These are phyloP conservation scores for Labeo rohita DNA, from an alignment of 2,113 vertebrate genomes.

Conservation along the genomic window DNA sequence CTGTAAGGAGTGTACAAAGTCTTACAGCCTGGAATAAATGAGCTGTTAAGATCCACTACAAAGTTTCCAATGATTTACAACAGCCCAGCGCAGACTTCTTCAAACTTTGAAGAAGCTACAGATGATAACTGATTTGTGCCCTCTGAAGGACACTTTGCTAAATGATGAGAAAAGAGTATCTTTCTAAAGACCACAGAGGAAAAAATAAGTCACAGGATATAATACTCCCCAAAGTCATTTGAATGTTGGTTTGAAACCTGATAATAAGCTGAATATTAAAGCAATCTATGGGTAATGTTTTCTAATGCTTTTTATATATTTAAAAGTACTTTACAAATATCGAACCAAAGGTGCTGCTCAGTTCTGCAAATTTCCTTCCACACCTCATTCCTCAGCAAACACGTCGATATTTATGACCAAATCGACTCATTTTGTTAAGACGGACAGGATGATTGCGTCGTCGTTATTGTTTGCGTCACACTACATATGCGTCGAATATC, in stretches of 20 bases:
- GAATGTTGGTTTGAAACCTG: background rate
- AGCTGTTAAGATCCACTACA: constrained; percentile 18
- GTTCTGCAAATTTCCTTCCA: background rate
- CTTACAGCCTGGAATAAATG: background rate
- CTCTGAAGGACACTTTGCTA: background rate
- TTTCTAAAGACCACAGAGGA: background rate
- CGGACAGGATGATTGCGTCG: background rate
- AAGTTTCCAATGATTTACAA: constrained; percentile 11
- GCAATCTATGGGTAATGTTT: background rate
- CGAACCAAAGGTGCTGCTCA: constrained; percentile 15
- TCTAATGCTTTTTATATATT: background rate
- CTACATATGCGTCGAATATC: background rate
- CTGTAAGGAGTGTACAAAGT: background rate
- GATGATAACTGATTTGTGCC: background rate
- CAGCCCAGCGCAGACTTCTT: background rate
- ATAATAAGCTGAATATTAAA: background rate
- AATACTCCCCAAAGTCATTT: background rate
- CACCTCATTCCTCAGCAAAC: background rate
- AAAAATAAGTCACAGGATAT: background rate
- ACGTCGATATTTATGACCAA: background rate
- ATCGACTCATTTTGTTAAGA: background rate
- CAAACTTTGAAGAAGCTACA: background rate
- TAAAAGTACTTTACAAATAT: background rate
- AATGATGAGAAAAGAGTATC: background rate
- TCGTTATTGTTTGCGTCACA: constrained; percentile 10